A percentile compares a stretch with the other conserved stretches of the same genome.
Conservation (phyloP, 30 jellyfish, hydroid and myxozoan species). For the Aurelia aurita region DNA sequence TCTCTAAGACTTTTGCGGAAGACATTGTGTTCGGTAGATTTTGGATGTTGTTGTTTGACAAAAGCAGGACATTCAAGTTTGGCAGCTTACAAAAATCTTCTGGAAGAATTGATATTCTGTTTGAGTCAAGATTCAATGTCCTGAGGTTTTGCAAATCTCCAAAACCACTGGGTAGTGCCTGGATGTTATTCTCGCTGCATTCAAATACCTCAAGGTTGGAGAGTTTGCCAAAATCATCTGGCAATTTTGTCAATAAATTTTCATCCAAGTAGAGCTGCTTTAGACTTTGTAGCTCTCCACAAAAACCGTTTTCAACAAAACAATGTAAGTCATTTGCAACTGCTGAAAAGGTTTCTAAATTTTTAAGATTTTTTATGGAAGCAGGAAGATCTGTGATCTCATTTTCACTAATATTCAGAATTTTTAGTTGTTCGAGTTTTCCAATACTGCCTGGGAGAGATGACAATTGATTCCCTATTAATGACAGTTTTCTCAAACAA, state of each 20-base stretch:
- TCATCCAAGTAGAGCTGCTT: constrained; percentile 80
- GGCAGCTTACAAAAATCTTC: constrained; percentile 52
- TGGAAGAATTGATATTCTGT: constrained; percentile 66
- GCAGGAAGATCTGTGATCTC: constrained; percentile 40
- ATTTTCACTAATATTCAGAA: constrained; percentile 75
- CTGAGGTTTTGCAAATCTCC: constrained; percentile 54
- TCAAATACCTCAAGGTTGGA: constrained; percentile 56
- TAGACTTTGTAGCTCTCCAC: constrained; percentile 15
- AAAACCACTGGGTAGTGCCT: constrained; percentile 59
- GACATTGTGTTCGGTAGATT: constrained; percentile 64
- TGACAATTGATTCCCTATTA: constrained; percentile 72
- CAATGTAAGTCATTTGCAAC: constrained; percentile 63
- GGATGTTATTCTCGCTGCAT: constrained; percentile 68
- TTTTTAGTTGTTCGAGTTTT: constrained; percentile 37
- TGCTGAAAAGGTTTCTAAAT: constrained; percentile 57
- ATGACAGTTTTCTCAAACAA: constrained; percentile 40
- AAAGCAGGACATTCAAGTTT: constrained; percentile 41
- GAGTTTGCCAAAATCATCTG: constrained; percentile 38
- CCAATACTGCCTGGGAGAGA: constrained; percentile 61
- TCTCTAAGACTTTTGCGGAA: constrained; percentile 54
- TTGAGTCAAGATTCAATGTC: constrained; percentile 64
- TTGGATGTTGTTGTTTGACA: constrained; percentile 59
- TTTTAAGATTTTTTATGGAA: constrained; percentile 24
- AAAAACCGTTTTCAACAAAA: constrained; percentile 33
- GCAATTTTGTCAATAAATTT: constrained; percentile 48